Evolutionary conservation across 2,113 vertebrate species (phyloP).

Genomic region (Helogale parvula): DNA sequence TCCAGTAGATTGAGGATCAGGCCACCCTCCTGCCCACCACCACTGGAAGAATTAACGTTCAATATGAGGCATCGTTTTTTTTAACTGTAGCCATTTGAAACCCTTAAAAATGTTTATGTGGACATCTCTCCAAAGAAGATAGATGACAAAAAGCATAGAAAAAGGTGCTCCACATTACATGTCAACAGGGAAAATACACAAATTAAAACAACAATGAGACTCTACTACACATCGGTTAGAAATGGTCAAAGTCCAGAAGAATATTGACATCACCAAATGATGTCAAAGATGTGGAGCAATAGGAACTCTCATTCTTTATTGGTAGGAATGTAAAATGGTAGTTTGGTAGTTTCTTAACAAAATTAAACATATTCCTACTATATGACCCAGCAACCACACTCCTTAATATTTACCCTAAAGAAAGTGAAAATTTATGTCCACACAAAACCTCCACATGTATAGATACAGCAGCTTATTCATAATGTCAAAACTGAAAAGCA

Average conservation of each 20-base stretch:
- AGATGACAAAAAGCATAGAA: neutral
- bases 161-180: neutral
- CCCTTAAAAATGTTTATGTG: neutral
- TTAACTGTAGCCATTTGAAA: neutral
- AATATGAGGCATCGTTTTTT: neutral
- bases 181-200: neutral
- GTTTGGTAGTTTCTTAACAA: neutral
- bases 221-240: neutral
- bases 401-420: neutral
- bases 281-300: neutral
- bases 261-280: neutral
- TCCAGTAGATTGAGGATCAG: neutral
- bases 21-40: fast-evolving
- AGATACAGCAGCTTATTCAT: neutral
- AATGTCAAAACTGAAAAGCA: neutral
- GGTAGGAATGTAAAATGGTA: neutral
- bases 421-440: neutral
- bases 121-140: neutral
- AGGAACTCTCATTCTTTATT: neutral
- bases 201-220: neutral
- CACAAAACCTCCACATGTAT: neutral
- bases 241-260: neutral
- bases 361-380: neutral
- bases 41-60: neutral
- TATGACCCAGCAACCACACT: neutral